Evolutionary conservation across 2,888 invertebrate species (phyloP).

Genomic region (Cerceris ruficornis): DNA sequence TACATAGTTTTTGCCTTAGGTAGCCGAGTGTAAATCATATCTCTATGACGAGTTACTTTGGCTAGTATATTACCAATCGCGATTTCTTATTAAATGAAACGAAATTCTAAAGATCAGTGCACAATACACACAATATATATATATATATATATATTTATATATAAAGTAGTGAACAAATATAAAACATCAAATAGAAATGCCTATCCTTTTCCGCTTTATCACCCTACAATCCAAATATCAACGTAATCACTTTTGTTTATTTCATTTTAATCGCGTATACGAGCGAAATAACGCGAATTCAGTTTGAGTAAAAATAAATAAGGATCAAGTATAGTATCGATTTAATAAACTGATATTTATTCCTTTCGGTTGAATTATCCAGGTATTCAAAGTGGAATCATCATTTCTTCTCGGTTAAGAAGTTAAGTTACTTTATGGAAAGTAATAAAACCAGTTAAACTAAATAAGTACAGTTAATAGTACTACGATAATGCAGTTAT

Average conservation of each 20-base stretch:
- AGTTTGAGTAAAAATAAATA: constrained; percentile 30
- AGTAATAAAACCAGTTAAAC: constrained; percentile 25
- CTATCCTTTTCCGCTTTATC: constrained; percentile 61
- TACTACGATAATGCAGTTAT: constrained; percentile 24
- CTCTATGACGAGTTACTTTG: constrained; percentile 46
- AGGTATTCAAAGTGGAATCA: constrained; percentile 22
- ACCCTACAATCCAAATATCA: constrained; percentile 25
- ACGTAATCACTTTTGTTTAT: constrained; percentile 17
- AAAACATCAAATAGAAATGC: constrained; percentile 57
- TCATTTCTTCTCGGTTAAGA: constrained; percentile 15
- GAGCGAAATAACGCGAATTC: not conserved
- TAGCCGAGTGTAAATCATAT: constrained; percentile 62
- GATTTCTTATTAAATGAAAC: constrained; percentile 52
- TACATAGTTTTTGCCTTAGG: constrained; percentile 70
- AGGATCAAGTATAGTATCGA: constrained; percentile 24
- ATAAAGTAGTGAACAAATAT: constrained; percentile 60
- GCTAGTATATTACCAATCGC: constrained; percentile 39
- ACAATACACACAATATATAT: constrained; percentile 58
- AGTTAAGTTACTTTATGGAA: constrained; percentile 20
- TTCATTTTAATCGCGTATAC: not conserved
- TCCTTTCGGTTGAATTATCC: constrained; percentile 9
- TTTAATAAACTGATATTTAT: constrained; percentile 34
- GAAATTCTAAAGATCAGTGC: constrained; percentile 55
- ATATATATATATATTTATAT: constrained; percentile 57
- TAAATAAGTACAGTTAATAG: constrained; percentile 18